Evolutionary conservation across 2,797 vertebrate genomes (phyloP).

Genomic region (Cottoperca gobio): DNA sequence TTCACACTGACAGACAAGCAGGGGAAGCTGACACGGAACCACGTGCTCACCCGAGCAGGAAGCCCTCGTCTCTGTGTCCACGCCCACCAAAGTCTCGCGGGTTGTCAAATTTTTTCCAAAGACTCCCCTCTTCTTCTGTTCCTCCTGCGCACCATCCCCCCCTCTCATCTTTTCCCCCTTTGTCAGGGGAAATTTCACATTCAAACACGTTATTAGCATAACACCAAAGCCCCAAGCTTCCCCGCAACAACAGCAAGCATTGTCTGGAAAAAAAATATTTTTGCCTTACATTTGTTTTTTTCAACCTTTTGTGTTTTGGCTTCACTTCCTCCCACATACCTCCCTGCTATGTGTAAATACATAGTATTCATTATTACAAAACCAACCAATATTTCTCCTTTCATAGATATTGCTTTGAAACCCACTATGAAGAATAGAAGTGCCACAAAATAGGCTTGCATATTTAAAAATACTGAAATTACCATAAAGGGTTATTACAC

Average conservation of each 20-base stretch:
- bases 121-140: conserved; percentile 1
- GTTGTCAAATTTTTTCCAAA: conserved; percentile 52
- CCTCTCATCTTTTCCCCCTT: conserved; percentile 38
- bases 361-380: neutral
- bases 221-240: conserved; percentile 51
- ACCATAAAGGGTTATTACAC: neutral
- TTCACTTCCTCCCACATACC: neutral
- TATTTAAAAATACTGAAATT: neutral
- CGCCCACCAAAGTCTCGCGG: conserved; percentile 77
- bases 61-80: conserved; percentile 64
- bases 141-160: conserved; percentile 55
- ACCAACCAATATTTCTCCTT: neutral
- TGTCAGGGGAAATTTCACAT: conserved; percentile 75
- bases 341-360: neutral
- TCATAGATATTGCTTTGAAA: neutral
- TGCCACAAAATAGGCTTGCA: neutral
- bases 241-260: conserved; percentile 33
- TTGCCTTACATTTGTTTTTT: conserved; percentile 38
- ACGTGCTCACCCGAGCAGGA: conserved; percentile 84
- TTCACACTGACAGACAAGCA: conserved; percentile 70
- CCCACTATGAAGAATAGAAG: neutral
- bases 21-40: conserved; percentile 81
- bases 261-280: conserved; percentile 32
- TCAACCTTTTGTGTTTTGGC: neutral
- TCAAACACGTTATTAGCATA: conserved; percentile 76